phyloP scores from a whole-genome alignment of 2,797 vertebrate genomes.

The Emys orbicularis region DNA sequence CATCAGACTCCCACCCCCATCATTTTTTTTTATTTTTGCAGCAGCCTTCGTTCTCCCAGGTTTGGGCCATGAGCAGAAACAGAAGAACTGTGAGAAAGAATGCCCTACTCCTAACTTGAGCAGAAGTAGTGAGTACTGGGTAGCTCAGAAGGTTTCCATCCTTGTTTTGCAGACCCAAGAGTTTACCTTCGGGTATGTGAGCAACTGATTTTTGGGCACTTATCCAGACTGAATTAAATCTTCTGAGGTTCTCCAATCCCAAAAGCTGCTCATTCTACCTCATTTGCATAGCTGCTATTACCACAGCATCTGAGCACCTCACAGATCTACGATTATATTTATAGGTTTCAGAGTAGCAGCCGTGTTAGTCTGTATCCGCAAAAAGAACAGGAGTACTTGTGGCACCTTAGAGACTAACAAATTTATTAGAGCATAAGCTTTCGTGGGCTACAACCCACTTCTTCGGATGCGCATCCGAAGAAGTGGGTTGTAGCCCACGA shows the following conservation, averaged over 20 bases:
- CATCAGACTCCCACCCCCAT: not conserved
- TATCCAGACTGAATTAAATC: constrained; percentile 49
- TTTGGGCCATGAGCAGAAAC: constrained; percentile 52
- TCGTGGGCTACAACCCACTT: too few relatives aligned
- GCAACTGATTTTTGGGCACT: constrained; percentile 61
- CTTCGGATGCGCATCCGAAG: too few relatives aligned
- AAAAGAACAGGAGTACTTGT: too few relatives aligned
- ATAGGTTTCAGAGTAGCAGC: too few relatives aligned
- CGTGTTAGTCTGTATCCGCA: too few relatives aligned
- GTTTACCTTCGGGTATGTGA: constrained; percentile 60
- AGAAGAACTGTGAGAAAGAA: constrained; percentile 58
- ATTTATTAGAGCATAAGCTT: too few relatives aligned
- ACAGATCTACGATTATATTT: not conserved
- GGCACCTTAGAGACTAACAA: too few relatives aligned
- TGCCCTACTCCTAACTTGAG: constrained; percentile 67
- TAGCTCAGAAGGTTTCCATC: constrained; percentile 63
- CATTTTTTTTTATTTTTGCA: not conserved
- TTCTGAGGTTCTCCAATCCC: constrained; percentile 19
- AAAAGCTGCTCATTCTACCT: not conserved
- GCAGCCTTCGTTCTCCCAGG: constrained; percentile 41
- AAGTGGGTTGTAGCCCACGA: too few relatives aligned
- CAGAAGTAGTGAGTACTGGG: constrained; percentile 11
- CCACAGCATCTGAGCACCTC: not conserved
- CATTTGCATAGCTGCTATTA: not conserved
- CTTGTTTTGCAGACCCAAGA: constrained; percentile 69